Evolutionary conservation across 2,113 vertebrate genomes (phyloP), one percentile per base, ranked within the genome.

Genomic region (Gymnorhina tibicen): DNA sequence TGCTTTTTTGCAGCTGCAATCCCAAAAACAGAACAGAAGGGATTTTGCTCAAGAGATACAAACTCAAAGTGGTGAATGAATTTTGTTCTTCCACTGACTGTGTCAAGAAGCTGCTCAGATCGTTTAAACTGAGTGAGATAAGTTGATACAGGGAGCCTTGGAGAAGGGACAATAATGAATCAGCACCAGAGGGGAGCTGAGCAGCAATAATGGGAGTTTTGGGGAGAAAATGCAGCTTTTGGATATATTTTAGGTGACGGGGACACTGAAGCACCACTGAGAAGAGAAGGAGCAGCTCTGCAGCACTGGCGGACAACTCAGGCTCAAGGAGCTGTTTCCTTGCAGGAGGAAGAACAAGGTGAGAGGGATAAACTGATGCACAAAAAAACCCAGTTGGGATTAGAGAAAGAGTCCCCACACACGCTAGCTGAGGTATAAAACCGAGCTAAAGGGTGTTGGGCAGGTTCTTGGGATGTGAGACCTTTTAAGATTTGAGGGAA

Each of bases 381-480:
- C 6, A 10, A 87, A 19, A 16, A 23, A 23, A 33, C 13, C 1
- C 5, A 50, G 3, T 5, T 39, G 13, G 7, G 9, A 3, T 63
- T 18, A 20, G 14, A 30, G 32, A 20, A 46, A 63, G 7, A 30
- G 7, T 19, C 46, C 9, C 5, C 10, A 4, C 2, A 2, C 0
- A 0, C 11, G 1, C 3, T 3, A 13, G 18, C 1, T 27, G 14
- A 42, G 73, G 11, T n/a, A 4, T 6, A 27, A 42, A 33, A 58
- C 12, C 8, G 7, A 37, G 16, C 3, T 16, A 30, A 21, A 3
- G 7, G 22, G 4, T 32, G 28, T 5, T 44, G 63, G 37, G 52
- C 14, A 24, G 24, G 47, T 18, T 76, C 7, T 17, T 24, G 39
- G 35, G 33, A 7, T 4, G 6, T 5, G 13, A 16, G 8, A 46